Evolutionary conservation across 2,113 vertebrate genomes (phyloP), one percentile per base, ranked within the genome.

Genomic region (Varanus salvator): DNA sequence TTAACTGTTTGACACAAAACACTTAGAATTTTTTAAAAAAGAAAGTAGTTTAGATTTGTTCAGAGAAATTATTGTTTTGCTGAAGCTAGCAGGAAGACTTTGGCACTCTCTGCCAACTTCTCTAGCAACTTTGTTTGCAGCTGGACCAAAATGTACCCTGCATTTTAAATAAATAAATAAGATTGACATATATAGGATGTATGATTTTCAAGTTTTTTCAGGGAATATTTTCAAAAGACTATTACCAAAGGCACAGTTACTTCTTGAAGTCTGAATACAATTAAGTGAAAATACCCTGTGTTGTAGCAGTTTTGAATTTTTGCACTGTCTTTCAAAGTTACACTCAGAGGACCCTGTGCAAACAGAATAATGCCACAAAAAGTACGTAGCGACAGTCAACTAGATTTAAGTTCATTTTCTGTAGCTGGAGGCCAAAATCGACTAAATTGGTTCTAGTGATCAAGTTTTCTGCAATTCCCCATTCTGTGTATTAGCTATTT

Each of bases 381-480:
- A 97, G 95, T 96, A 95, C 71, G 89, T 80, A 95, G 95, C 89
- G 95, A 96, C 93, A 96, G 95, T 94, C 96, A 95, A 97, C 97
- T 96, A 95, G 96, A 96, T 97, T 97, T 97, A 96, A 97, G 97
- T 97, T 97, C 96, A 96, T 97, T 97, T 97, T 96, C 97, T 93
- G 89, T 97, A 97, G 97, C 97, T 96, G 0, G 96, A 96, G 97
- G 97, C 97, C 96, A 97, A 96, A 97, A 97, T 97, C 95, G 96
- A 97, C 96, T 94, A 94, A 91, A 95, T 96, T 95, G 94, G 93
- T 96, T 96, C 95, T 93, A 94, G 95, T 97, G 97, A 97, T 97
- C 97, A 96, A 96, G 97, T 97, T 97, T 97, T 96, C 97, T 94
- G 95, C 95, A 96, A 97, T 96, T 97, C 97, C 96, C 97, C 92